These are phyloP conservation scores for Lepeophtheirus salmonis DNA, from an alignment of 1,140 invertebrate genomes.

Conservation along the genomic window DNA sequence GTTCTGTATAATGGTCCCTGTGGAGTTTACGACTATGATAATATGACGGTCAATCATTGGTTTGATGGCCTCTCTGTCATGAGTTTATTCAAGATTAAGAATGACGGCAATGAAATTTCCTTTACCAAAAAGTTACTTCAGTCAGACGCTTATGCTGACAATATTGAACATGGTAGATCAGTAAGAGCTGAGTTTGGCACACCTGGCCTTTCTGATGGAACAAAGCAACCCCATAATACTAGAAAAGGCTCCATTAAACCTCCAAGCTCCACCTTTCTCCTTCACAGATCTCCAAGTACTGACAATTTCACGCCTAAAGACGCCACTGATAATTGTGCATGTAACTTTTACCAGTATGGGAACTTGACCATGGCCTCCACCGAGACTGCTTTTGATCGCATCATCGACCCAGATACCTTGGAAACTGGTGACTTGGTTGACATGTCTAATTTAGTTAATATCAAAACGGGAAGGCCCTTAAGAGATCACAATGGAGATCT, in stretches of 20 bases:
- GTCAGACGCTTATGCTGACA: slow-evolving; percentile 8
- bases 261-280: neutral
- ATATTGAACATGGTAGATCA: neutral
- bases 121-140: slow-evolving; percentile 6
- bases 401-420: slow-evolving; percentile 25
- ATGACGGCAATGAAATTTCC: neutral
- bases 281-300: neutral
- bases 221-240: slow-evolving; percentile 4
- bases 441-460: slow-evolving; percentile 13
- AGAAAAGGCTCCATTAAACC: neutral
- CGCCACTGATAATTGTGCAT: slow-evolving; percentile 22
- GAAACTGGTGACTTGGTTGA: slow-evolving; percentile 21
- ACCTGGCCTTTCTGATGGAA: neutral
- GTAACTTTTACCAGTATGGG: slow-evolving; percentile 23
- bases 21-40: slow-evolving; percentile 4
- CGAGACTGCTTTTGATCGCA: slow-evolving; percentile 23
- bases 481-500: slow-evolving; percentile 21
- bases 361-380: slow-evolving; percentile 25
- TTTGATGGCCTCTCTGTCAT: slow-evolving; percentile 9
- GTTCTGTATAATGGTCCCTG: slow-evolving; percentile 12
- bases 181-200: slow-evolving; percentile 10
- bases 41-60: slow-evolving; percentile 5
- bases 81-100: neutral
- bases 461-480: slow-evolving; percentile 22
- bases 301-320: slow-evolving; percentile 1